Base-by-base conservation (phyloP, 1,140 invertebrate genomes). In the Riptortus pedestris region DNA sequence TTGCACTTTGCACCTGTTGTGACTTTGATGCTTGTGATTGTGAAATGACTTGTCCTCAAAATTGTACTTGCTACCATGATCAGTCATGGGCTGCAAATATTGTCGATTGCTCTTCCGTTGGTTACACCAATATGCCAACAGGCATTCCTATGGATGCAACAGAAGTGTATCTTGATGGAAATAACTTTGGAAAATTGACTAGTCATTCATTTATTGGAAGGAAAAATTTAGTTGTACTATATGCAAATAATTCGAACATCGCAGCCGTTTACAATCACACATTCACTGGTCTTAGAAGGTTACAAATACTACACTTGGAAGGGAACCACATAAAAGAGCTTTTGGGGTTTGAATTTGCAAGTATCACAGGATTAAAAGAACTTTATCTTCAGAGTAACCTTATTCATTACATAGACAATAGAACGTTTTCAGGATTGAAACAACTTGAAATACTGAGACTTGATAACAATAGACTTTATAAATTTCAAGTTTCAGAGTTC, bases 11-110 rank as follows among this genome's bases (percentile, higher is more conserved):
- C 71, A 90, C 94, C 72, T 95, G 92, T 78, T 96, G 92, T 75
- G 91, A 93, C 74, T 94, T 93, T 74, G 91, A 93, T 73, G 90
- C 91, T 58, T 95, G 92, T 78, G 91, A 93, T 78, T 94, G 91
- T 77, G 89, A 93, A 80, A 93, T 93, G 91, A 93, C 88, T 58
- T 96, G 92, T 74, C 92, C 92, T 16, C 85, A 83, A 48, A 93
- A 94, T 74, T 96, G 92, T 76, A 91, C 88, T 18, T 95, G 92
- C 72, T 95, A 92, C 79, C 90, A 94, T 73, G 91, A 95, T 75
- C 90, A 93, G 72, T 87, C 88, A 38, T 96, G 92, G 92, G 87
- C 88, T 16, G 87, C 88, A 14, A 95, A 96, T 74, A 89, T 96
- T 61, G 91, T 94, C 16, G 91, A 94, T 74, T 95, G 91, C 76